Base-by-base conservation (phyloP, 2,113 vertebrate species). In the Grallaria varia region DNA sequence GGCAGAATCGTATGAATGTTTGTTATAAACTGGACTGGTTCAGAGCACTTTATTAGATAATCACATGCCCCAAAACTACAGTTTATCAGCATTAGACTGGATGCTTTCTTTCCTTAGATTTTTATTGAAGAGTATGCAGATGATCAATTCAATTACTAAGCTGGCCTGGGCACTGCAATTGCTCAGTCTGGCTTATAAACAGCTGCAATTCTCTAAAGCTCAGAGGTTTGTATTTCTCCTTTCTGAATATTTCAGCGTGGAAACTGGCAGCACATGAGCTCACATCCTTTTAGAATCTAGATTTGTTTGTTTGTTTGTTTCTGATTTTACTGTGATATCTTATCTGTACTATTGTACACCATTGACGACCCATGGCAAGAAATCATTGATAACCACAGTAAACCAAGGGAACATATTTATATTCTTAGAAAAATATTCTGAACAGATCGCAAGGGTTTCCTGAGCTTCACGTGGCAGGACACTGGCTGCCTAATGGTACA, bases 31-130 rank as follows among this genome's bases (percentile, higher is more conserved):
- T 6, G 59, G 83, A 31, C 20, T 91, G 50, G 53, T 63, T 79
- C 63, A 66, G 83, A 88, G 69, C 44, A 74, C 52, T 84, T 95
- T 71, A 64, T 90, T 87, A 69, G 35, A 92, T n/a, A 89, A 44
- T 52, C n/a, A 49, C 40, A 25, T 71, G 35, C 59, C 62, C 73
- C 89, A 11, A 55, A 76, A 87, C 35, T 67, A 62, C 68, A 58
- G 22, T 89, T 88, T 68, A 45, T 91, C 3, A 5, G 68, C 67
- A 20, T 59, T 49, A 86, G 56, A 30, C 45, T 33, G 8, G 75
- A 42, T 93, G 77, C 37, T 91, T 93, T 94, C 60, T 72, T 84
- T 93, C 45, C 59, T 92, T 77, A 77, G 47, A 77, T 81, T 85
- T 45, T 76, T 94, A 82, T 56, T 91, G 69, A 94, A 85, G 75